A percentile compares a stretch with the other conserved stretches of the same genome.
Evolutionary conservation across 2,888 invertebrate genomes (phyloP).

Genomic region (Conus canariensis): DNA sequence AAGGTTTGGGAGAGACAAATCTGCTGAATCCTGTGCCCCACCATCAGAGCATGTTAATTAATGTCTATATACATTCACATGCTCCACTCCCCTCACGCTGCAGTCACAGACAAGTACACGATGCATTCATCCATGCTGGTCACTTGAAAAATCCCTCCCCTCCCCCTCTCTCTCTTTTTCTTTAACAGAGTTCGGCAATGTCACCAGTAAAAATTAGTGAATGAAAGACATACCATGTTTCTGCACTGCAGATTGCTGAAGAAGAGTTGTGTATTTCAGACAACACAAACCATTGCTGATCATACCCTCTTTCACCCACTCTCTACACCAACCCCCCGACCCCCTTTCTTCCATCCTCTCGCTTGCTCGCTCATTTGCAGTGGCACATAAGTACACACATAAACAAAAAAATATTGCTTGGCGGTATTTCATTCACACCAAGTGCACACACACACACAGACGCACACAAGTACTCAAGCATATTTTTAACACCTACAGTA

Average conservation of each 20-base stretch:
- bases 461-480: neutral
- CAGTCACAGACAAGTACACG: neutral
- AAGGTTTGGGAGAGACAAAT: neutral
- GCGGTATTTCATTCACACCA: neutral
- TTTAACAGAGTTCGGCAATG: neutral
- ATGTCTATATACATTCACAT: neutral
- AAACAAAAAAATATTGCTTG: neutral
- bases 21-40: neutral
- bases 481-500: conserved; percentile 16
- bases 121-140: neutral
- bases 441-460: neutral
- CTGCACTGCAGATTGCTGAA: conserved; percentile 5
- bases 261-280: neutral
- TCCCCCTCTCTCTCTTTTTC: neutral
- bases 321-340: neutral
- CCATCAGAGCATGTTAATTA: neutral
- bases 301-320: neutral
- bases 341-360: neutral
- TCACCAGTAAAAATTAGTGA: neutral
- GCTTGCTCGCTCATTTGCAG: too few species aligned
- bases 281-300: neutral
- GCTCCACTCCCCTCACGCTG: neutral
- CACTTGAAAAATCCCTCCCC: neutral
- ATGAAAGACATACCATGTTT: neutral
- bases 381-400: neutral